A percentile compares a stretch with the other conserved stretches of the same genome.
These are phyloP conservation scores for Hymenopus coronatus DNA, from an alignment of 2,888 invertebrate species.

Conservation along the genomic window DNA sequence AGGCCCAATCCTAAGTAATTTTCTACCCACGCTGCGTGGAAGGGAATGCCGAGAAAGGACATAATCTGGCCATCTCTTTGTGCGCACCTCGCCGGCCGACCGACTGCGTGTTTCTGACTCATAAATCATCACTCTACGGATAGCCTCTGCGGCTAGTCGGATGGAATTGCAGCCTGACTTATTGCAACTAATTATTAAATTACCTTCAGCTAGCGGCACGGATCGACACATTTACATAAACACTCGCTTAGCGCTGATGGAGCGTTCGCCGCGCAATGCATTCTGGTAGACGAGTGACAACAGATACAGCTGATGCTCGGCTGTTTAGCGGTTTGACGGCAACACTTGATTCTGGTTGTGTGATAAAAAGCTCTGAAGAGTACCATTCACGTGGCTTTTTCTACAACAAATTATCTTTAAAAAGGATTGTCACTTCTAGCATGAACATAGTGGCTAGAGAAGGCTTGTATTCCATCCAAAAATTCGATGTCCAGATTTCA, in stretches of 20 bases:
- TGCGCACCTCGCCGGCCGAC: background rate
- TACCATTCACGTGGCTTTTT: too few species aligned
- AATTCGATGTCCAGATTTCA: too few species aligned
- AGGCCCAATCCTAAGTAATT: too few species aligned
- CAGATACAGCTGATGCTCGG: too few species aligned
- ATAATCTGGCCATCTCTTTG: background rate
- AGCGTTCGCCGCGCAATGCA: background rate
- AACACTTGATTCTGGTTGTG: too few species aligned
- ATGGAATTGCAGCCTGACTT: background rate
- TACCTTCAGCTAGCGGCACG: background rate
- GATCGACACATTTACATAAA: background rate
- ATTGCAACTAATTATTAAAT: background rate
- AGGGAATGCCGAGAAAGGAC: background rate
- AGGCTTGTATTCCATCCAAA: too few species aligned
- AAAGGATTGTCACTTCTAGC: too few species aligned
- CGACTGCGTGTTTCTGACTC: constrained; percentile 20
- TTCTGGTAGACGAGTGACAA: too few species aligned
- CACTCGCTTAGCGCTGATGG: background rate
- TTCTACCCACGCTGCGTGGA: background rate
- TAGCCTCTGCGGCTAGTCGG: background rate
- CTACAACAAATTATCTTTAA: too few species aligned
- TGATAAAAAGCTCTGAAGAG: too few species aligned
- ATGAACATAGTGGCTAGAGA: too few species aligned
- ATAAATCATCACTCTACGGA: constrained; percentile 30
- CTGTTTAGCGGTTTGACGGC: too few species aligned